Base-by-base conservation (phyloP, 2,113 vertebrate genomes). In the Patagioenas fasciata region DNA sequence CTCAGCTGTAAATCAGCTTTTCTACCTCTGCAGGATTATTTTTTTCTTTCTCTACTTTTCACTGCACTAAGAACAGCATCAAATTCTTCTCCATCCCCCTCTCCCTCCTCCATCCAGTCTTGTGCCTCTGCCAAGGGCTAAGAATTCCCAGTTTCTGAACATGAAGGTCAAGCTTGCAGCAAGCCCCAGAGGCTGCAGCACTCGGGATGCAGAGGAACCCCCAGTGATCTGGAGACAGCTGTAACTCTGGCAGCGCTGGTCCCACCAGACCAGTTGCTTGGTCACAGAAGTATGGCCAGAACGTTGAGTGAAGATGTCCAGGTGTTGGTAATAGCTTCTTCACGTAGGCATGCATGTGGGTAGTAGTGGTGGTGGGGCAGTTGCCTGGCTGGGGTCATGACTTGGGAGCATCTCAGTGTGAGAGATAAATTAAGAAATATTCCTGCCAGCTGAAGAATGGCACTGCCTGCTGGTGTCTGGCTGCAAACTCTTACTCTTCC, bases 1-100 rank as follows among this genome's bases (percentile, higher is more conserved):
- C 79, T 85, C 8, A 2, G 58, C 79, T 75, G 53, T 94, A 79
- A 91, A 90, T 94, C 88, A 85, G 64, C 77, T 93, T 83, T 80
- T 73, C 88, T 78, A 88, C 67, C n/a, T 78, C 71, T 70, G 75
- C 58, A 42, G 56, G 71, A 64, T 77, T 90, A 53, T 53, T 23
- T 65, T 88, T 84, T 81, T 48, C 48, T 65, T 91, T 73, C 53
- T 80, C 5, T 83, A 72, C 58, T 90, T 85, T 89, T 73, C 58
- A 47, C 48, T 65, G 38, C 1, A 5, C 65, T 91, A 67, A 38
- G 34, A 87, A 60, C 81, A 81, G 74, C 85, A 64, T n/a, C 66
- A 56, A 61, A 89, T 79, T 69, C 60, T 81, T 71, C 48, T 81
- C 65, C 57, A 61, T 82, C 54, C 54, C 2, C 10, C 2, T 64